Conservation (phyloP, 2,797 vertebrate genomes). For the Neosilurus hyrtlii region DNA sequence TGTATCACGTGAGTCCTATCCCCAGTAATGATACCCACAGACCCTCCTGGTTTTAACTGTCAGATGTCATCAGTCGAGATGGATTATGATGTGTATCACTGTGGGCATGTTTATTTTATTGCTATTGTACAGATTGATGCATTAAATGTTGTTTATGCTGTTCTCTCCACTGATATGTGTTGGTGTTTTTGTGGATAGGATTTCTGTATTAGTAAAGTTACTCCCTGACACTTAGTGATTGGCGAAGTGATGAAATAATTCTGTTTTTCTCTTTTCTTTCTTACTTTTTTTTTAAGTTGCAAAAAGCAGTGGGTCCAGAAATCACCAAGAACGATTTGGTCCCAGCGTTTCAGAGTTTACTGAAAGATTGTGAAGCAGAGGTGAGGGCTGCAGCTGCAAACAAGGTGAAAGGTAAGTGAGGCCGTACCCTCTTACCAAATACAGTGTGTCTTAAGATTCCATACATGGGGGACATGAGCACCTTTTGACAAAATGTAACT, state of each 20-base stretch:
- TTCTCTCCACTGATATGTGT: neutral
- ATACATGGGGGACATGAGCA: no score
- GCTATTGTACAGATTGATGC: neutral
- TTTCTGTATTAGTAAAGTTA: neutral
- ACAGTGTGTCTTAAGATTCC: no score
- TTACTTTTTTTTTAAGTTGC: slow-evolving; percentile 64
- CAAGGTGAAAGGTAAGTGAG: slow-evolving; percentile 81
- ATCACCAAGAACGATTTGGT: slow-evolving; percentile 86
- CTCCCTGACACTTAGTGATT: neutral
- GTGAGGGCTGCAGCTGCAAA: slow-evolving; percentile 83
- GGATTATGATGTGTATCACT: neutral
- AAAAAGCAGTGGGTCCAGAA: slow-evolving; percentile 84
- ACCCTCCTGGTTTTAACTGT: no score
- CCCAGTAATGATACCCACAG: no score
- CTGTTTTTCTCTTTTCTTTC: neutral
- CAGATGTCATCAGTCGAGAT: no score
- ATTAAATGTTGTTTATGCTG: neutral
- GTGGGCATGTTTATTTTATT: neutral
- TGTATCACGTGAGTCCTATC: no score
- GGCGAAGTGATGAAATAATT: neutral
- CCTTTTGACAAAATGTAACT: no score
- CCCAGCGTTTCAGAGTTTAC: slow-evolving; percentile 82
- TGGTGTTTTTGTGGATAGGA: neutral
- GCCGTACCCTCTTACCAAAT: neutral
- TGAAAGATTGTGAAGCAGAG: slow-evolving; percentile 86